Evolutionary conservation across 2,797 vertebrate species (phyloP), one percentile per base, ranked within the genome.

Genomic region (Eurystomus glaucurus): DNA sequence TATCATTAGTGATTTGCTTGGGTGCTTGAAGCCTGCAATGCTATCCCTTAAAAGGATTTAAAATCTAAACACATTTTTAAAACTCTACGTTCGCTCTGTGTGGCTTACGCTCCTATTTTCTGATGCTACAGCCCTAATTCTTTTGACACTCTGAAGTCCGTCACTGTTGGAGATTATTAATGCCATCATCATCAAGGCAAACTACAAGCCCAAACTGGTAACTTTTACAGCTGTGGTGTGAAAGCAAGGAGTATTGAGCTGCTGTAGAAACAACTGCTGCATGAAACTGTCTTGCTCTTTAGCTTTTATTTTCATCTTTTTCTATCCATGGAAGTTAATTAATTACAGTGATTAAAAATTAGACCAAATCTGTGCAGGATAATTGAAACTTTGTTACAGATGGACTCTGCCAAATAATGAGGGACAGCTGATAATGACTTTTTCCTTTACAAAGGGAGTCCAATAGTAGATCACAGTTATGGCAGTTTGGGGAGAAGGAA

Each of bases 1-100:
- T 94, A 93, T 70, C 85, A 54, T 91, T 96, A 96, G 91, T 78
- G 92, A 91, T 97, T 95, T 96, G 90, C 88, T 89, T 77, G 90
- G 75, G 70, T 57, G 74, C 94, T 91, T 78, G 88, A 92, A 93
- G 83, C 51, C 62, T 89, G 78, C 84, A 89, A 39, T 91, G 61
- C 84, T 89, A 80, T 83, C 81, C 89, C 78, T 95, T 94, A 88
- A 93, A 95, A 90, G 91, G 95, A 94, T 92, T 92, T 88, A 41
- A 94, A 95, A 83, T 52, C 92, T 92, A 91, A 96, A 94, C 66
- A 92, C 78, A 70, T 93, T 70, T 2, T 16, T 77, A 95, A 92
- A 18, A 37, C 52, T 77, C 78, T 71, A 20, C 52, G 41, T 93
- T 91, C 6, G 1, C 1, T 14, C 70, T 80, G 52, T 0, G 2